These are phyloP conservation scores for Reinhardtius hippoglossoides DNA, from an alignment of 2,113 vertebrate species.

Conservation along the genomic window DNA sequence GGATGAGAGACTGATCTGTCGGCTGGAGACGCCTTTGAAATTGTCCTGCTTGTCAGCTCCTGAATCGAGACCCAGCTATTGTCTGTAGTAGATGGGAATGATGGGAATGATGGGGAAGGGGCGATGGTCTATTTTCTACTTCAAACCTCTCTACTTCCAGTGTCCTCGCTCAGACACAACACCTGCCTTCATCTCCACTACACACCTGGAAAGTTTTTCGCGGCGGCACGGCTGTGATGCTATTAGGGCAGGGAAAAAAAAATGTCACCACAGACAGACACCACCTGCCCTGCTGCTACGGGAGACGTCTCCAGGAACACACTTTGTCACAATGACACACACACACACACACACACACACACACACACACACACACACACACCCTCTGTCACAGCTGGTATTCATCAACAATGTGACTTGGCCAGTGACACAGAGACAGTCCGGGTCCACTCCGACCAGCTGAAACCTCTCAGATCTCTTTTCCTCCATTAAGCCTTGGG, in stretches of 20 bases:
- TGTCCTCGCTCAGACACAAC: neutral
- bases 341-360: conserved; percentile 1
- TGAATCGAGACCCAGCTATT: too few relatives aligned
- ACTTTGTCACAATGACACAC: neutral
- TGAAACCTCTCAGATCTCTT: conserved; percentile 30
- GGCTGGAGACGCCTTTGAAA: too few relatives aligned
- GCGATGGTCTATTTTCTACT: neutral
- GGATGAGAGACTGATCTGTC: too few relatives aligned
- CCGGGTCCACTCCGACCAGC: conserved; percentile 22
- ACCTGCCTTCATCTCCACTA: neutral
- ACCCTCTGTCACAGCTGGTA: neutral
- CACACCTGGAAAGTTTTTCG: neutral
- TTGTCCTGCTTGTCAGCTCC: too few relatives aligned
- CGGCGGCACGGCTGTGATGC: too few relatives aligned
- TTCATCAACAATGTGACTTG: conserved; percentile 12
- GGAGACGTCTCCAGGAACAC: neutral
- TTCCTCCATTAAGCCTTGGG: conserved; percentile 17
- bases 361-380: neutral
- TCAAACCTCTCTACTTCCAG: neutral
- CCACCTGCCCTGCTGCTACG: neutral
- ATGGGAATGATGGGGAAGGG: too few relatives aligned
- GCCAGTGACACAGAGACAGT: conserved; percentile 8
- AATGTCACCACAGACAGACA: neutral
- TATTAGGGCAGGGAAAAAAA: too few relatives aligned
- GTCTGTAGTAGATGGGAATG: too few relatives aligned